These are phyloP conservation scores for Melanotaenia boesemani DNA, from an alignment of 2,797 vertebrate species.

Conservation along the genomic window DNA sequence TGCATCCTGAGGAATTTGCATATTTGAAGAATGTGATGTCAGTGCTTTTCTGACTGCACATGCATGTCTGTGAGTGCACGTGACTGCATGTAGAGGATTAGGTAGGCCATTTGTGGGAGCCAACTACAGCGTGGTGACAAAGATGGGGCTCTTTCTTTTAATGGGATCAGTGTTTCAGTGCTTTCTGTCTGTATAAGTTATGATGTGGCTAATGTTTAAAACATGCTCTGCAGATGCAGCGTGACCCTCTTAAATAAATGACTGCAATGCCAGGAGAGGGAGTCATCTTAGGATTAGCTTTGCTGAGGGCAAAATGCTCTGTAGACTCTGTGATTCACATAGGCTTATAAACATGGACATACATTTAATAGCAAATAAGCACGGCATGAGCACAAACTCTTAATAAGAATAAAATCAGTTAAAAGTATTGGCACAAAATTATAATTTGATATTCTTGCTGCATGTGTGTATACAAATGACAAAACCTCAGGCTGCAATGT, in stretches of 20 bases:
- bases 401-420: slow-evolving; percentile 14
- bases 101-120: slow-evolving; percentile 43
- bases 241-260: slow-evolving; percentile 76
- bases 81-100: slow-evolving; percentile 25
- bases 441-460: not conserved
- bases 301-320: slow-evolving; percentile 46
- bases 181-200: slow-evolving; percentile 59
- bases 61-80: not conserved
- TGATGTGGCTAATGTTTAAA: slow-evolving; percentile 77
- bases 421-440: not conserved
- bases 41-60: slow-evolving; percentile 8
- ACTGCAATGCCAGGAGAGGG: slow-evolving; percentile 55
- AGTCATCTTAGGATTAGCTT: slow-evolving; percentile 62
- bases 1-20: not conserved
- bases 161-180: slow-evolving; percentile 65
- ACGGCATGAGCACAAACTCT: not conserved
- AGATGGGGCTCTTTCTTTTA: slow-evolving; percentile 43
- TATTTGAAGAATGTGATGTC: slow-evolving; percentile 11
- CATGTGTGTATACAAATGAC: not conserved
- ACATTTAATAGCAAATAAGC: slow-evolving; percentile 4
- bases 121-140: slow-evolving; percentile 18
- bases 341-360: slow-evolving; percentile 23
- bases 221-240: slow-evolving; percentile 71
- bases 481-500: not conserved
- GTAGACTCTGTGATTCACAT: slow-evolving; percentile 45